phyloP scores from a whole-genome alignment of 35 echinoderm and acorn worm genomes.

The Chiridota heheva region DNA sequence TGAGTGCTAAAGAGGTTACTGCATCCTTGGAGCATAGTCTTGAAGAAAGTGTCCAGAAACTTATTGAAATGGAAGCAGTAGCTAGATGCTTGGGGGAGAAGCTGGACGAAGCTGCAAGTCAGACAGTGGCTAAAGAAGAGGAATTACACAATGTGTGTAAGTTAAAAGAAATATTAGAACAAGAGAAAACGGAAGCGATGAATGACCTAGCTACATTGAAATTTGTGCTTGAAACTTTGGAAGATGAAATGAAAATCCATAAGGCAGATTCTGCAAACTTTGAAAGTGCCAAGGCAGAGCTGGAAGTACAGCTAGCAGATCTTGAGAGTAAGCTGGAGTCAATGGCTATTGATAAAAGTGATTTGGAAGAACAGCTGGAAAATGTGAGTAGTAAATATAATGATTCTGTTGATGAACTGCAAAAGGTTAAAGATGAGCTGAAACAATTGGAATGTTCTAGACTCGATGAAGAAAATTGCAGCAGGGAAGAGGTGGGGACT shows the following conservation, averaged over 20 bases:
- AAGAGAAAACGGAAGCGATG: not conserved
- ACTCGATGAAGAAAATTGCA: not conserved
- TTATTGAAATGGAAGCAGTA: too few species aligned
- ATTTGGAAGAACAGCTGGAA: constrained; percentile 28
- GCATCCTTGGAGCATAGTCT: too few species aligned
- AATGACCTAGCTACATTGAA: not conserved
- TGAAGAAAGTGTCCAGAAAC: too few species aligned
- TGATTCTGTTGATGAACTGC: not conserved
- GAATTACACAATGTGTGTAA: not conserved
- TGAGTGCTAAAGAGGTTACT: too few species aligned
- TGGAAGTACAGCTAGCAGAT: constrained; percentile 27
- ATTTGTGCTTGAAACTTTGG: not conserved
- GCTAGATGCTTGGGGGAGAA: not conserved
- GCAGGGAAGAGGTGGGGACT: not conserved
- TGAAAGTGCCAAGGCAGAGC: constrained; percentile 18
- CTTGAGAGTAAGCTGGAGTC: constrained; percentile 32
- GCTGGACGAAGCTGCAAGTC: not conserved
- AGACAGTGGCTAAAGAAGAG: not conserved
- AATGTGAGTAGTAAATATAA: not conserved
- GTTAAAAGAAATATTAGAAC: constrained; percentile 1
- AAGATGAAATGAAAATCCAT: not conserved
- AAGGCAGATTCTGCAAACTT: not conserved
- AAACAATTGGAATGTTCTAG: too few species aligned
- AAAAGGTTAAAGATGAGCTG: not conserved
- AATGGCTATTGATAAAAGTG: constrained; percentile 21